A percentile compares a stretch with the other conserved stretches of the same genome.
These are phyloP conservation scores for Drosophila rubida DNA, from an alignment of 2,888 invertebrate genomes.

Conservation along the genomic window DNA sequence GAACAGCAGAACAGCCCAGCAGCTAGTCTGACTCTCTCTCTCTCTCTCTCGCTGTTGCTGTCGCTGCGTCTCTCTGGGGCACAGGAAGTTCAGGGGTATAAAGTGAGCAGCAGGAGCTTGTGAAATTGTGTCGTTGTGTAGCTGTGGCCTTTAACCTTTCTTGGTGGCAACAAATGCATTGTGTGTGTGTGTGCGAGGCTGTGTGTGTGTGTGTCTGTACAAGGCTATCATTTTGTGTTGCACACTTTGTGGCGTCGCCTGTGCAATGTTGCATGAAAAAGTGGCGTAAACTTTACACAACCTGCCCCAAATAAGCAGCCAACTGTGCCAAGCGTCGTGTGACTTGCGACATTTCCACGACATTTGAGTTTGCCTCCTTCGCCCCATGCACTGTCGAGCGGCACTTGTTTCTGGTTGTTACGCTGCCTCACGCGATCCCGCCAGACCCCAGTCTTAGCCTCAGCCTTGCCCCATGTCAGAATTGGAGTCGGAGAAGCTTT, in stretches of 20 bases:
- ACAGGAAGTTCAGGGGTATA: constrained; percentile 32
- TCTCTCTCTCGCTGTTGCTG: neutral
- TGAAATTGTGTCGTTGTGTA: constrained; percentile 70
- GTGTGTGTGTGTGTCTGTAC: constrained; percentile 31
- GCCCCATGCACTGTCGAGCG: neutral
- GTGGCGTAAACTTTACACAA: constrained; percentile 68
- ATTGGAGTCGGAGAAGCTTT: constrained; percentile 35
- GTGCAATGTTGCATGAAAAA: constrained; percentile 79
- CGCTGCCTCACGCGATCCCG: constrained; percentile 71
- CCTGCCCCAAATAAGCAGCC: constrained; percentile 68
- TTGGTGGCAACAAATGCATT: constrained; percentile 30
- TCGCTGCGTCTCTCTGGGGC: neutral
- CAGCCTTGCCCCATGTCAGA: neutral
- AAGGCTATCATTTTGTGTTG: constrained; percentile 67
- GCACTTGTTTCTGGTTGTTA: constrained; percentile 49
- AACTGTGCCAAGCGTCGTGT: constrained; percentile 62
- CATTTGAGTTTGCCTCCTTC: constrained; percentile 55
- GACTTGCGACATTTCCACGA: constrained; percentile 72
- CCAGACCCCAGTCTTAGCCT: constrained; percentile 18
- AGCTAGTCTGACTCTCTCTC: constrained; percentile 22
- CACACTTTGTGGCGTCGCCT: constrained; percentile 67
- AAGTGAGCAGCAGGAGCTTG: constrained; percentile 62
- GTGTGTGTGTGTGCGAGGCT: neutral
- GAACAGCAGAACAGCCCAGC: constrained; percentile 16
- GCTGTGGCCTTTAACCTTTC: constrained; percentile 77